These are phyloP conservation scores for Psettodes erumei DNA, from an alignment of 2,113 vertebrate genomes.

Conservation along the genomic window DNA sequence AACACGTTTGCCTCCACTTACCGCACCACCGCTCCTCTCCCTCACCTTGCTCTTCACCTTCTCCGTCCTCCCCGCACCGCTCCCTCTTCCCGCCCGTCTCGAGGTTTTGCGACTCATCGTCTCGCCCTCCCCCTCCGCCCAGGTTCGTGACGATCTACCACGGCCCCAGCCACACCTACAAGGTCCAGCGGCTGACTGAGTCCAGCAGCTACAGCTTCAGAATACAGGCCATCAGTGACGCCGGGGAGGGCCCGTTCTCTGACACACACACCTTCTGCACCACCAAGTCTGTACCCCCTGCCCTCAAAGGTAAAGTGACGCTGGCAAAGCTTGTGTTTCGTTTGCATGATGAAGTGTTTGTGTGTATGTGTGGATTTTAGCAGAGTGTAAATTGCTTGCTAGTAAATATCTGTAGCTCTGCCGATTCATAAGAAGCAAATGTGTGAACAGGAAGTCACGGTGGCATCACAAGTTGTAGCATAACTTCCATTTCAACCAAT, in stretches of 20 bases:
- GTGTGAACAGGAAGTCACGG: not conserved
- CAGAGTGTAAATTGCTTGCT: not conserved
- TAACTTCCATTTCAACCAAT: not conserved
- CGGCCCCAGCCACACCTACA: constrained; percentile 97
- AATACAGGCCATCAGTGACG: constrained; percentile 94
- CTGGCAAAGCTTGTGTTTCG: not conserved
- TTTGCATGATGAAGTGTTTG: not conserved
- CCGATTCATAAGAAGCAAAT: not conserved
- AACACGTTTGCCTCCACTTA: not conserved
- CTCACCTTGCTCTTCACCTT: not conserved
- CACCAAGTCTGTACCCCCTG: constrained; percentile 93
- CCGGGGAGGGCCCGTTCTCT: constrained; percentile 95
- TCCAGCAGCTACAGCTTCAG: constrained; percentile 94
- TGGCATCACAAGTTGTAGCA: too few species aligned
- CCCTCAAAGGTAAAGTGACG: constrained; percentile 89
- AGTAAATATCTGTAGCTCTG: not conserved
- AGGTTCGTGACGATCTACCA: constrained; percentile 96
- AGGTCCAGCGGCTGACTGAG: constrained; percentile 93
- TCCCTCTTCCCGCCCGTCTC: not conserved
- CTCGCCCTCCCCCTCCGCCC: not conserved
- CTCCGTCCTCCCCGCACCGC: not conserved
- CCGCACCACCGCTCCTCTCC: not conserved
- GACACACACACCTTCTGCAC: constrained; percentile 93
- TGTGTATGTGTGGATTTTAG: not conserved
- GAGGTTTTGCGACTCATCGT: constrained; percentile 5